Evolutionary conservation across 2,113 vertebrate genomes (phyloP), one percentile per base, ranked within the genome.

Genomic region (Cinclus mexicanus): DNA sequence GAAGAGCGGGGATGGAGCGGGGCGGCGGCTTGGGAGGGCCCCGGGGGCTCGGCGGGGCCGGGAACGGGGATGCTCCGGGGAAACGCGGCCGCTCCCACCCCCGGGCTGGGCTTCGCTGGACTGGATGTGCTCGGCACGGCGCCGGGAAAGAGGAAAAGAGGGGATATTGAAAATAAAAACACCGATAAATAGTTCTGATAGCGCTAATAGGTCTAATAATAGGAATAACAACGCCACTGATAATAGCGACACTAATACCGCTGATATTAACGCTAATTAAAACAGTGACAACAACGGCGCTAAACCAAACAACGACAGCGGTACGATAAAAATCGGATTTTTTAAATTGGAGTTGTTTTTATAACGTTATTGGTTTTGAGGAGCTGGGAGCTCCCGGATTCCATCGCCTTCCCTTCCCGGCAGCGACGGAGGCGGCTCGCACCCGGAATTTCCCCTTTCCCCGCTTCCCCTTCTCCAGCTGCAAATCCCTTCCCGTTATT

Each of bases 261-360:
- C 59, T 37, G 1, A 52, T 65, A 52, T 74, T 20, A 33, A 74
- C 15, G 12, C 68, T 57, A 65, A 74, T 89, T 65, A 37, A 35
- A 33, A 65, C 68, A 81, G 80, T 31, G 23, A 56, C 67, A 65
- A 28, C 35, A 26, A 16, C 76, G 9, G 9, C 44, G 52, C 60
- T 3, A 1, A 74, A n/a, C 7, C 31, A 41, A 28, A 5, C 35
- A 23, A 28, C 59, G 23, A 7, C 16, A 1, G 7, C 8, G 33
- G 1, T 0, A 0, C 12, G 2, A 24, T 3, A 20, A 74, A 67
- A 74, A 7, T 1, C 3, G 6, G 7, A 6, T 57, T 72, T 57
- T 33, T 28, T 2, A 22, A 47, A 37, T 20, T 5, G 0, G 9
- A 1, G 12, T 6, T 11, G 2, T 29, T 44, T 57, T 44, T 10